Evolutionary conservation across 2,888 invertebrate species (phyloP), one percentile per base, ranked within the genome.

Genomic region (Dusona sp.): DNA sequence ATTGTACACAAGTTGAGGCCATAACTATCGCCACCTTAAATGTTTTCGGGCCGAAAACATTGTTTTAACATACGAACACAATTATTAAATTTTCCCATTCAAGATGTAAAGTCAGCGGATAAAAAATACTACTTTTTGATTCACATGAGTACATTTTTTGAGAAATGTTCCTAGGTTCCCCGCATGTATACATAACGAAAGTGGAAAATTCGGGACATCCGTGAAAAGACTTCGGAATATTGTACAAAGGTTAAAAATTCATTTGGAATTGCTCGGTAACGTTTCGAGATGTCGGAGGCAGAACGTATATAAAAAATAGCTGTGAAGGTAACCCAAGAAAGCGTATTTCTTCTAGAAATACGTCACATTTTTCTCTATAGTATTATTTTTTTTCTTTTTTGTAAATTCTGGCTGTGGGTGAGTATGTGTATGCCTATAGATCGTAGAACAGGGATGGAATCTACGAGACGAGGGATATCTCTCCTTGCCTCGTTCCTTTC

Each of bases 381-480:
- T 54, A 61, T 51, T 45, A 64, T 54, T 74, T 22, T 57, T 42
- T 9, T 48, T n/a, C 29, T 42, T 77, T 42, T 7, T 45, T 19
- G 64, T 36, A 36, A 54, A 29, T 45, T 78, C n/a, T 42, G 19
- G 19, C 45, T 75, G 42, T n/a, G 16, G 42, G 25, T 42, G 16
- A 29, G 38, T 51, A 51, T 65, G n/a, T 48, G 42, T 75, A 57
- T 73, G 64, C 29, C 77, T 86, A 61, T 80, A 68, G 57, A 79
- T 54, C 57, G 73, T 61, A 65, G 80, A 61, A 79, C 61, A 70
- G 36, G 65, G 64, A 54, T 72, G 61, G 73, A 79, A 81, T 45
- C 72, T 82, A 83, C 70, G 74, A 83, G 82, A 80, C 84, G 86
- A 82, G 84, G 84, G 79, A 85, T 86, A 84, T 87, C 83, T 84